Evolutionary conservation across 2,113 vertebrate genomes (phyloP).

Genomic region (Boulengeromyrus knoepffleri): DNA sequence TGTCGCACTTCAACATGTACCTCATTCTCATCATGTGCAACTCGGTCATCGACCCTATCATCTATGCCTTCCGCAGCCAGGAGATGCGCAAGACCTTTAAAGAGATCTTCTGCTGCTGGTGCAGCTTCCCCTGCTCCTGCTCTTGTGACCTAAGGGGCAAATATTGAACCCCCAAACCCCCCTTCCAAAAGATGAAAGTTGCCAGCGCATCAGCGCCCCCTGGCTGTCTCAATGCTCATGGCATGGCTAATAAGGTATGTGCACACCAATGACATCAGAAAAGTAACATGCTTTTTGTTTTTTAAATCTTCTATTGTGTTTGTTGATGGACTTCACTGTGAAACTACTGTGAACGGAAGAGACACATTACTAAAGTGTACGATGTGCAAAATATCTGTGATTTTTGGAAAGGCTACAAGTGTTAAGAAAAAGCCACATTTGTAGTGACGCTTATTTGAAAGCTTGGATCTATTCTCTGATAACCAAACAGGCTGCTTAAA

Average conservation of each 20-base stretch:
- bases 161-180: conserved; percentile 38
- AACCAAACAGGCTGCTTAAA: background rate
- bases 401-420: background rate
- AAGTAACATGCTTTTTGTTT: background rate
- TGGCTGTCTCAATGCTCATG: background rate
- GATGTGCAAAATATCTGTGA: background rate
- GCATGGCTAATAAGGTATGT: conserved; percentile 27
- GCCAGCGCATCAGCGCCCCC: background rate
- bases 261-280: background rate
- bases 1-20: conserved; percentile 95
- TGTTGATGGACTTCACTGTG: background rate
- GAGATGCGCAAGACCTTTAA: conserved; percentile 92
- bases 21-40: conserved; percentile 97
- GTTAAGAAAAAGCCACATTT: background rate
- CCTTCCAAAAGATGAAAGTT: background rate
- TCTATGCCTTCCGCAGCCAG: conserved; percentile 89
- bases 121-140: conserved; percentile 53
- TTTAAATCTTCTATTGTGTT: background rate
- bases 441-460: background rate
- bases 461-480: background rate
- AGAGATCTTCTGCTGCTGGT: conserved; percentile 86
- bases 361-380: background rate
- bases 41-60: conserved; percentile 87
- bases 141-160: conserved; percentile 63
- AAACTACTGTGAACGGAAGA: background rate